These are phyloP conservation scores for Ptychochromis oligacanthus DNA, from an alignment of 2,113 vertebrate genomes.

Conservation along the genomic window DNA sequence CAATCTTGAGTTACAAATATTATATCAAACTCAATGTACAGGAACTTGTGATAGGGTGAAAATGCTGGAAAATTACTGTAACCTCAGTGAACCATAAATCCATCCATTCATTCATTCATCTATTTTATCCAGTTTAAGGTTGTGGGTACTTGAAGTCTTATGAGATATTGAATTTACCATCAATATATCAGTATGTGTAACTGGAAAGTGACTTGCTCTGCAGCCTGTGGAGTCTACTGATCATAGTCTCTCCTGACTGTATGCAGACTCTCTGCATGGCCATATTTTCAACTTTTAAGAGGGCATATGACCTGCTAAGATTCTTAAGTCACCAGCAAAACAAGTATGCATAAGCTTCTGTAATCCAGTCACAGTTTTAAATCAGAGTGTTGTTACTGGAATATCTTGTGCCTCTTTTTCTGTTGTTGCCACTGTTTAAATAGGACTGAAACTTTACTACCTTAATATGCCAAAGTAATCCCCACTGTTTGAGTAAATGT, in stretches of 20 bases:
- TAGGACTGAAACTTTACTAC: neutral
- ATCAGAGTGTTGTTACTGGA: conserved; percentile 24
- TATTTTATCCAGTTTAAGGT: neutral
- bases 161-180: neutral
- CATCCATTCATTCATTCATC: too few relatives aligned
- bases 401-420: neutral
- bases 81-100: neutral
- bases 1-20: neutral
- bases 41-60: neutral
- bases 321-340: conserved; percentile 71
- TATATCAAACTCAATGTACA: neutral
- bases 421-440: conserved; percentile 7
- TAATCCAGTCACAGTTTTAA: conserved; percentile 70
- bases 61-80: neutral
- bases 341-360: conserved; percentile 71
- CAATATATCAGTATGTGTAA: neutral
- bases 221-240: neutral
- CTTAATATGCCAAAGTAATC: neutral
- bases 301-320: conserved; percentile 79
- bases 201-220: neutral
- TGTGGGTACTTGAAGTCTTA: neutral
- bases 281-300: conserved; percentile 64
- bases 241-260: conserved; percentile 18
- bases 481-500: neutral
- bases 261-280: conserved; percentile 36